Evolutionary conservation across 1,140 invertebrate species (phyloP), one percentile per base, ranked within the genome.

Genomic region (Anoplophora glabripennis): DNA sequence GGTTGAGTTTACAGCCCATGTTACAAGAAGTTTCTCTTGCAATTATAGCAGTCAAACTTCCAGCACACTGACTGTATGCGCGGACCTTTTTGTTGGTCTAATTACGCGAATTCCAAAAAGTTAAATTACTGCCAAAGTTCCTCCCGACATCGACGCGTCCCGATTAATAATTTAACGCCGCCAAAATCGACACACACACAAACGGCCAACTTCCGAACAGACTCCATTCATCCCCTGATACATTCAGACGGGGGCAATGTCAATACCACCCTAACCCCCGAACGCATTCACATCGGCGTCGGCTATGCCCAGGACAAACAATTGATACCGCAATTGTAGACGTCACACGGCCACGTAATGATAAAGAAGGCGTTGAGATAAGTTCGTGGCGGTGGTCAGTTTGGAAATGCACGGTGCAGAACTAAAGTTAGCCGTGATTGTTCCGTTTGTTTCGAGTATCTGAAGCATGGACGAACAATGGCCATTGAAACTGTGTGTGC

Each of bases 381-480:
- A 48, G 38, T 48, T 51, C 45, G 42, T 49, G 53, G 53, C 38
- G 44, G 58, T 44, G 63, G 63, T 64, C 63, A 61, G 59, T 52
- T 54, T 56, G 45, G 51, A 61, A 53, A 65, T 65, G 63, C 63
- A 65, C 52, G 48, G 59, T 61, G 64, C 64, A 65, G 64, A 65
- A 65, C 64, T 61, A 59, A 65, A 65, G 64, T 65, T 65, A 53
- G 64, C 34, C 36, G 40, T 53, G 60, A 65, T 65, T 65, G 64
- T 65, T 65, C 44, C 52, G 18, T 53, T 53, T 53, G 52, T 53
- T 53, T 46, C 56, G 53, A 65, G 64, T 65, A 62, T 65, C 64
- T 65, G 64, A 63, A 65, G 60, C 64, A 63, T 65, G 64, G 59
- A 48, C 57, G 52, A 65, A 65, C 64, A 65, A 65, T 65, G 45